Conservation (phyloP, 2,113 vertebrate genomes). For the Dasyprocta punctata region DNA sequence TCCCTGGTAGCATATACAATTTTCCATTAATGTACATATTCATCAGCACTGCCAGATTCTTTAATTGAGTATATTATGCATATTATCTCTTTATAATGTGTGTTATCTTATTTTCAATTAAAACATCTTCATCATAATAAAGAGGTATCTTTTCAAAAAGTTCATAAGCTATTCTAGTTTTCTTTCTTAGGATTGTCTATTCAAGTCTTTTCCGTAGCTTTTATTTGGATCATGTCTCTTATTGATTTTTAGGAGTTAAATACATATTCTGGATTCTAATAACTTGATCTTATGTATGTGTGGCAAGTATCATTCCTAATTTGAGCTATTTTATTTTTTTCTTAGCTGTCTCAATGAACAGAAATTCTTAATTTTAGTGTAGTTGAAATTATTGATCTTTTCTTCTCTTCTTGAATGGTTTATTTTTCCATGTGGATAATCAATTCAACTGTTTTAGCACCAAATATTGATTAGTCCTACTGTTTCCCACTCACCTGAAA, state of each 20-base stretch:
- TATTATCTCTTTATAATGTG: background rate
- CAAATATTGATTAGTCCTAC: conserved; percentile 1
- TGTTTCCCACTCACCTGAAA: conserved; percentile 55
- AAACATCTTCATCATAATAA: background rate
- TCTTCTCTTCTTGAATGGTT: conserved; percentile 34
- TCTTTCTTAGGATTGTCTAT: background rate
- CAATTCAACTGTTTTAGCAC: conserved; percentile 20
- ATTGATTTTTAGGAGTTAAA: background rate
- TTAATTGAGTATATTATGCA: background rate
- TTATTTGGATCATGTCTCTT: background rate
- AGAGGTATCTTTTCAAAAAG: background rate
- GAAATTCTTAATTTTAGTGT: conserved; percentile 51
- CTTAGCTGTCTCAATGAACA: background rate
- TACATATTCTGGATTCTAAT: conserved; percentile 8
- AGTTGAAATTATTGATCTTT: background rate
- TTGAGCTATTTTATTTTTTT: background rate
- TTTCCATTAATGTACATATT: background rate
- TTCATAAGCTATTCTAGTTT: background rate
- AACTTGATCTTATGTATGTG: background rate
- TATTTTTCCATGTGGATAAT: conserved; percentile 49
- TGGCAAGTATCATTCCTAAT: background rate
- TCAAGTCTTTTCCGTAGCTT: background rate
- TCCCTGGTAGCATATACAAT: background rate
- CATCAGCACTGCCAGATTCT: background rate
- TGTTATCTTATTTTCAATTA: background rate